Evolutionary conservation across 2,797 vertebrate species (phyloP).

Genomic region (Acomys russatus): DNA sequence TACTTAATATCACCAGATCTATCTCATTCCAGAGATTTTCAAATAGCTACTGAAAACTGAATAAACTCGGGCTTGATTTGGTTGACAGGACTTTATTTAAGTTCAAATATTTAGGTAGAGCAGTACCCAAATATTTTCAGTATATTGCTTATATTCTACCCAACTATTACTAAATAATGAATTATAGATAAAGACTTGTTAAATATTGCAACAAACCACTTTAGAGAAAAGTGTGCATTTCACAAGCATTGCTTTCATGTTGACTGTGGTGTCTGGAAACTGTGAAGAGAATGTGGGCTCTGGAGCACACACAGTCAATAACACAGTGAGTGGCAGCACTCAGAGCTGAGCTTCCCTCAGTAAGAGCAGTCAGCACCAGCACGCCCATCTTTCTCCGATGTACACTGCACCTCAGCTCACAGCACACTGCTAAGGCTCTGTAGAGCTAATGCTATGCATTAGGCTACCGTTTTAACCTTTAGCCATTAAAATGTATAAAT

Average conservation of each 20-base stretch:
- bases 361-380: not conserved
- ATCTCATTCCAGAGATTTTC: constrained; percentile 73
- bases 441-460: not conserved
- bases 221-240: constrained; percentile 32
- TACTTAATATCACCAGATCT: constrained; percentile 82
- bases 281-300: not conserved
- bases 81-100: constrained; percentile 55
- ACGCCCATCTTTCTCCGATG: not conserved
- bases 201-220: constrained; percentile 40
- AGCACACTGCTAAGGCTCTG: not conserved
- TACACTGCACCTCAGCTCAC: not conserved
- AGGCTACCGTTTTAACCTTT: not conserved
- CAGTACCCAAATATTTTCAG: not conserved
- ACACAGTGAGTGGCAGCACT: not conserved
- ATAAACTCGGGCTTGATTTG: constrained; percentile 67
- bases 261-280: not conserved
- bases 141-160: not conserved
- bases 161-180: constrained; percentile 49
- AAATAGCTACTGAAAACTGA: constrained; percentile 24
- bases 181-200: constrained; percentile 24
- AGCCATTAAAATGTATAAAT: constrained; percentile 25
- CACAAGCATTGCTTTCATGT: constrained; percentile 24
- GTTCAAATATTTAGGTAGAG: constrained; percentile 59
- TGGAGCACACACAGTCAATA: not conserved
- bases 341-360: not conserved